A percentile compares a stretch with the other conserved stretches of the same genome.
Evolutionary conservation across 2,113 vertebrate species (phyloP).

Genomic region (Oriolus oriolus): DNA sequence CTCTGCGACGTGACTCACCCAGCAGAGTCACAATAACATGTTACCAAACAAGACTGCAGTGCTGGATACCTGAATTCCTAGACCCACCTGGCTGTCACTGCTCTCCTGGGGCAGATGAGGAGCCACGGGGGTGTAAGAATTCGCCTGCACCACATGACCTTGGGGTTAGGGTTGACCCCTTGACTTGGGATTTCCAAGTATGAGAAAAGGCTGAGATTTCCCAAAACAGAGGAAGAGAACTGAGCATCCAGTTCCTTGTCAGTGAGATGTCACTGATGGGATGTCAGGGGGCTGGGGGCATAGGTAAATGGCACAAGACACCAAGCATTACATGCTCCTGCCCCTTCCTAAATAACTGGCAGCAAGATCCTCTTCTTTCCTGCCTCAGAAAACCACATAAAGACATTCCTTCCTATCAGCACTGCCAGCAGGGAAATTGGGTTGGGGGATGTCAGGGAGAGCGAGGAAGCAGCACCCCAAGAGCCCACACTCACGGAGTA

Average conservation of each 20-base stretch:
- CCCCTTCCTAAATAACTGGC: background rate
- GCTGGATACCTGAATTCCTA: background rate
- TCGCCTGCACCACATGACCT: background rate
- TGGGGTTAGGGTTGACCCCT: background rate
- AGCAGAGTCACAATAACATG: background rate
- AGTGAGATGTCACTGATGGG: background rate
- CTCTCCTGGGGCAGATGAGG: background rate
- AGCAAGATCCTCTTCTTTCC: background rate
- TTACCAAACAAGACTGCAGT: background rate
- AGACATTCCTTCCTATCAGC: background rate
- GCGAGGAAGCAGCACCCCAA: background rate
- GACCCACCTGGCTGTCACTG: background rate
- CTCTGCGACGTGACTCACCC: background rate
- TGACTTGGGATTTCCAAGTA: background rate
- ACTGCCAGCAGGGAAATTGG: background rate
- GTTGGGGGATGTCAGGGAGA: rapidly evolving
- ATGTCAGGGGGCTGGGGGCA: background rate
- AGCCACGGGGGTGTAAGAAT: background rate
- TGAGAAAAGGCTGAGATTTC: background rate
- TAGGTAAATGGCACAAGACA: too few species aligned
- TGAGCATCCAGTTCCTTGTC: background rate
- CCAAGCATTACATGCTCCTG: background rate
- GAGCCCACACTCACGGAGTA: background rate
- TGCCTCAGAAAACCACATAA: background rate
- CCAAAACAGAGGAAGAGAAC: background rate